Conservation (phyloP, 2,797 vertebrate species). For the Chanos chanos region DNA sequence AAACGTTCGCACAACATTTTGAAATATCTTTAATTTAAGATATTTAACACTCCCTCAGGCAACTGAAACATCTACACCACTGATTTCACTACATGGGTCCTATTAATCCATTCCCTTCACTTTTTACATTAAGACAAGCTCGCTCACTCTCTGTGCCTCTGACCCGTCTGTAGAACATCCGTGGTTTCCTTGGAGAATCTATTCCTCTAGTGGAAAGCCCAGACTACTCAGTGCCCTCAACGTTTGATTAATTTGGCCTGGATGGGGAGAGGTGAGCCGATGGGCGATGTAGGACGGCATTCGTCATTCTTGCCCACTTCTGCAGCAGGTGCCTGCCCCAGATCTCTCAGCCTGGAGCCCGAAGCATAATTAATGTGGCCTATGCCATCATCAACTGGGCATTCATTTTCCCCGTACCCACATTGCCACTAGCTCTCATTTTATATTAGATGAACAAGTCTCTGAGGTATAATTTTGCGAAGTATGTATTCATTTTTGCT, state of each 20-base stretch:
- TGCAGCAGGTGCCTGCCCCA: slow-evolving; percentile 77
- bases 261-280: slow-evolving; percentile 63
- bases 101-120: slow-evolving; percentile 4
- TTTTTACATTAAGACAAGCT: not conserved
- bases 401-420: slow-evolving; percentile 9
- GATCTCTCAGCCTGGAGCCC: slow-evolving; percentile 61
- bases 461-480: slow-evolving; percentile 1
- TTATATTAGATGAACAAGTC: slow-evolving; percentile 19
- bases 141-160: not conserved
- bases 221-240: slow-evolving; percentile 61
- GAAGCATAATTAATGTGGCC: slow-evolving; percentile 65
- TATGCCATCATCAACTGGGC: slow-evolving; percentile 41
- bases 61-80: too few relatives aligned
- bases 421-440: slow-evolving; percentile 6
- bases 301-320: slow-evolving; percentile 77
- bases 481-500: too few relatives aligned
- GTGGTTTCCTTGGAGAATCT: not conserved
- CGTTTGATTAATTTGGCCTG: slow-evolving; percentile 67
- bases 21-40: too few relatives aligned
- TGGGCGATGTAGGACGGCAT: slow-evolving; percentile 74
- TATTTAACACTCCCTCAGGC: too few relatives aligned
- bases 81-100: too few relatives aligned
- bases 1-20: too few relatives aligned
- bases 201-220: slow-evolving; percentile 32
- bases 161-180: slow-evolving; percentile 49